These are phyloP conservation scores for Camptogramma bilineatum DNA, from an alignment of 2,888 invertebrate genomes.

Conservation along the genomic window DNA sequence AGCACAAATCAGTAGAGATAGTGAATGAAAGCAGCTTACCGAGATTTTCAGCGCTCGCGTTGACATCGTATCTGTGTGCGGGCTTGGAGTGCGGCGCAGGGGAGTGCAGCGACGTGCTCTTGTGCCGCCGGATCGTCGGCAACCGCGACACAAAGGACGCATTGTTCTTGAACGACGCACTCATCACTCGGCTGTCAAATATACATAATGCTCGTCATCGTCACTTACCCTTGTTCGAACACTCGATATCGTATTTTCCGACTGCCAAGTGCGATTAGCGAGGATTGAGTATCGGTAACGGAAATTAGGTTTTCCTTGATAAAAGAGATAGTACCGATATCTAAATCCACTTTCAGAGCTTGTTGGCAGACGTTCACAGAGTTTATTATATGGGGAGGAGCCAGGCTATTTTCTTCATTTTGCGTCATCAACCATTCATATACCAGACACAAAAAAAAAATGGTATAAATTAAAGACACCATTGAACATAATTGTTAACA, in stretches of 20 bases:
- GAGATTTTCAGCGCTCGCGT: slow-evolving; percentile 90
- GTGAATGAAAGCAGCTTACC: slow-evolving; percentile 76
- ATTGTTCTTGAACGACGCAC: slow-evolving; percentile 96
- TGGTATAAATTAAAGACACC: too few relatives aligned
- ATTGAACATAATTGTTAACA: too few relatives aligned
- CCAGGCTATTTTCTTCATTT: too few relatives aligned
- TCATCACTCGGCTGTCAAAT: slow-evolving; percentile 87
- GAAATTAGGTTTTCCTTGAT: slow-evolving; percentile 39
- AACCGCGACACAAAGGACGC: slow-evolving; percentile 96
- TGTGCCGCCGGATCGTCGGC: slow-evolving; percentile 94
- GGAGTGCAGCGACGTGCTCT: slow-evolving; percentile 91
- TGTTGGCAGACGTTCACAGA: slow-evolving; percentile 8
- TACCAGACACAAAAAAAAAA: too few relatives aligned
- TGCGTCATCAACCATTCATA: too few relatives aligned
- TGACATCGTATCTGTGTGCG: slow-evolving; percentile 89
- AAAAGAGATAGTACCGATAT: slow-evolving; percentile 14
- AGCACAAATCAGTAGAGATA: slow-evolving; percentile 26
- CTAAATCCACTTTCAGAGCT: slow-evolving; percentile 14
- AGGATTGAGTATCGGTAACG: slow-evolving; percentile 33
- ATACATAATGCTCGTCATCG: slow-evolving; percentile 52
- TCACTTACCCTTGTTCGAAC: slow-evolving; percentile 39
- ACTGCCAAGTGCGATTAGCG: slow-evolving; percentile 37
- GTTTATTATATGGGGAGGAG: neutral
- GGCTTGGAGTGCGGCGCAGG: slow-evolving; percentile 88
- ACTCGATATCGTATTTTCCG: slow-evolving; percentile 36